A percentile compares a stretch with the other conserved stretches of the same genome.
These are phyloP conservation scores for Penelope pileata DNA, from an alignment of 2,113 vertebrate genomes.

Conservation along the genomic window DNA sequence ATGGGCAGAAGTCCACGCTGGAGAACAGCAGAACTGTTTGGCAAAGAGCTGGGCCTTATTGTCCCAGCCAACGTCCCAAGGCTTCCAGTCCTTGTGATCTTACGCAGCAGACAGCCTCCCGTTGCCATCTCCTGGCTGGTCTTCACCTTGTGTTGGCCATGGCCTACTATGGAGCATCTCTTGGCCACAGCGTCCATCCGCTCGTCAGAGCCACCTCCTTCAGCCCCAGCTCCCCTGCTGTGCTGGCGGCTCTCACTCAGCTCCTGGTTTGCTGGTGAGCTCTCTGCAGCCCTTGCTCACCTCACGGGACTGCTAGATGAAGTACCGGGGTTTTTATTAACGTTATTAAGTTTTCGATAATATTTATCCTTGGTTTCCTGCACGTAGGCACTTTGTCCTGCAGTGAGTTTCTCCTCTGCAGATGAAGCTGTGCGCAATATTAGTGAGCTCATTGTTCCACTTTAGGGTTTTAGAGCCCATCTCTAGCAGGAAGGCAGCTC, in stretches of 20 bases:
- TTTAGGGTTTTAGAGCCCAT: background rate
- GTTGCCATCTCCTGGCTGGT: background rate
- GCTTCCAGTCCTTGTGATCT: background rate
- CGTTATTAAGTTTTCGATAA: background rate
- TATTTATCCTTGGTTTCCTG: background rate
- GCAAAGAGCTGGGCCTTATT: background rate
- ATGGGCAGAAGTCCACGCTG: fast-evolving
- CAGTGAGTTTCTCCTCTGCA: background rate
- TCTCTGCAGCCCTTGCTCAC: background rate
- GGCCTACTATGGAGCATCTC: background rate
- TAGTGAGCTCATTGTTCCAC: background rate
- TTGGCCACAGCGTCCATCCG: background rate
- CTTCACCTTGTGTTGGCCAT: background rate
- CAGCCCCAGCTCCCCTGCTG: background rate
- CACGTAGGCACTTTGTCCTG: background rate
- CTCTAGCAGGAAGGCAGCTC: background rate
- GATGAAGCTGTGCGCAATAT: background rate
- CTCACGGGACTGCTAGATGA: background rate
- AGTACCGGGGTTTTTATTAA: background rate
- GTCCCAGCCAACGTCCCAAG: background rate
- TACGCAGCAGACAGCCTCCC: background rate
- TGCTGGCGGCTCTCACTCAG: background rate
- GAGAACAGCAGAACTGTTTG: background rate
- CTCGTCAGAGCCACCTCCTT: background rate
- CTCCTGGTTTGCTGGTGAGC: background rate